These are phyloP conservation scores for Acrocephalus arundinaceus DNA, from an alignment of 2,113 vertebrate genomes.

Conservation along the genomic window DNA sequence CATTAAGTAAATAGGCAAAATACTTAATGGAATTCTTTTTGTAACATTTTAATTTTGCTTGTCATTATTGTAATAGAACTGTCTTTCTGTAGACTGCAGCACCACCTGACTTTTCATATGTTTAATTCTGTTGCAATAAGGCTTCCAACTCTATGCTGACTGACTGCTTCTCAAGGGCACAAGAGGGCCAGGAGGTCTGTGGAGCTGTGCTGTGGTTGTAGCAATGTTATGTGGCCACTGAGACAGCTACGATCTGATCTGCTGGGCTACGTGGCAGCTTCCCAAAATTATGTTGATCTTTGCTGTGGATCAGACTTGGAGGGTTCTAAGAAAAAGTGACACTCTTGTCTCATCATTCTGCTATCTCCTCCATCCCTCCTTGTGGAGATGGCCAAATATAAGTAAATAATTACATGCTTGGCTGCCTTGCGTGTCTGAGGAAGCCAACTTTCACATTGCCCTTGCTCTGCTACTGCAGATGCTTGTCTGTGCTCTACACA, in stretches of 20 bases:
- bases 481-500: not conserved
- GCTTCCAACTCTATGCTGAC: not conserved
- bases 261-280: not conserved
- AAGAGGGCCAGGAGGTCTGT: not conserved
- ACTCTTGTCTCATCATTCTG: not conserved
- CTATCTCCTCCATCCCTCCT: not conserved
- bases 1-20: slow-evolving; percentile 2
- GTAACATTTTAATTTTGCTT: slow-evolving; percentile 6
- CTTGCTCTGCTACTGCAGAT: not conserved
- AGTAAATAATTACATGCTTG: not conserved
- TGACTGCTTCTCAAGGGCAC: not conserved
- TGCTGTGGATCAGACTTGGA: not conserved
- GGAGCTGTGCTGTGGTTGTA: not conserved
- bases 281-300: not conserved
- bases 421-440: not conserved
- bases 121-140: not conserved
- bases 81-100: not conserved
- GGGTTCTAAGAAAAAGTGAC: not conserved
- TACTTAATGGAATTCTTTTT: not conserved
- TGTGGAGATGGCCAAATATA: not conserved
- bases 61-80: not conserved
- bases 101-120: not conserved
- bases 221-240: not conserved
- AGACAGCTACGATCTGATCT: not conserved
- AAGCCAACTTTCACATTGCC: not conserved